Conservation (phyloP, 53 echinoderm and acorn worm species). For the Actinopyga echinites region DNA sequence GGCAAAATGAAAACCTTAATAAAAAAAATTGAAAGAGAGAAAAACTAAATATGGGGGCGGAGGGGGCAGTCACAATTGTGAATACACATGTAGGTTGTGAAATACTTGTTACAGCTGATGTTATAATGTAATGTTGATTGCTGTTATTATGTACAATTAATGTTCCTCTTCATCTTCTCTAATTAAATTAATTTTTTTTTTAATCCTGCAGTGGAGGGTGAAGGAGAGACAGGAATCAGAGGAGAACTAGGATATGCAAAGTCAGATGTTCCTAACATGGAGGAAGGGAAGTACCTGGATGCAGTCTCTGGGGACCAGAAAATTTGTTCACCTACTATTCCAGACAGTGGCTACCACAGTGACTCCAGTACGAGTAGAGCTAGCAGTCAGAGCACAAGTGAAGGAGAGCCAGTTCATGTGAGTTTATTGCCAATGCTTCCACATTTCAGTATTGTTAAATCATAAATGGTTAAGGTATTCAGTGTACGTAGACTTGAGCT, state of each 20-base stretch:
- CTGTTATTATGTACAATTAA: neutral
- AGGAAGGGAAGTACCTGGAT: neutral
- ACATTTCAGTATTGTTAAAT: too few relatives aligned
- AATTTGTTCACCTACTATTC: constrained; percentile 18
- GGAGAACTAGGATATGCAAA: neutral
- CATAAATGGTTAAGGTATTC: too few relatives aligned
- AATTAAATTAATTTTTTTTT: neutral
- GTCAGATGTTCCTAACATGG: neutral
- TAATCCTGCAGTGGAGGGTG: constrained; percentile 11
- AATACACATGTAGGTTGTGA: too few relatives aligned
- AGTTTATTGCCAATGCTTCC: too few relatives aligned
- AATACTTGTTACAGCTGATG: too few relatives aligned
- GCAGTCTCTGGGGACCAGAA: neutral
- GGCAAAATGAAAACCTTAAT: too few relatives aligned
- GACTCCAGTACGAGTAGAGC: constrained; percentile 25
- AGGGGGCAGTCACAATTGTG: too few relatives aligned
- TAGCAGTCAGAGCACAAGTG: constrained; percentile 19
- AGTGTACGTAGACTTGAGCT: too few relatives aligned
- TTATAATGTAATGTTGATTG: neutral
- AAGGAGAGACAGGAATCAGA: neutral
- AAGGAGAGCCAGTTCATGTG: too few relatives aligned
- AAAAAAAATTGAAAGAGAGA: too few relatives aligned
- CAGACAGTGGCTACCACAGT: constrained; percentile 42
- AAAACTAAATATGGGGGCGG: too few relatives aligned
- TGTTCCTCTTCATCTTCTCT: neutral